Evolutionary conservation across 1,140 invertebrate species (phyloP).

Genomic region (Solen grandis): DNA sequence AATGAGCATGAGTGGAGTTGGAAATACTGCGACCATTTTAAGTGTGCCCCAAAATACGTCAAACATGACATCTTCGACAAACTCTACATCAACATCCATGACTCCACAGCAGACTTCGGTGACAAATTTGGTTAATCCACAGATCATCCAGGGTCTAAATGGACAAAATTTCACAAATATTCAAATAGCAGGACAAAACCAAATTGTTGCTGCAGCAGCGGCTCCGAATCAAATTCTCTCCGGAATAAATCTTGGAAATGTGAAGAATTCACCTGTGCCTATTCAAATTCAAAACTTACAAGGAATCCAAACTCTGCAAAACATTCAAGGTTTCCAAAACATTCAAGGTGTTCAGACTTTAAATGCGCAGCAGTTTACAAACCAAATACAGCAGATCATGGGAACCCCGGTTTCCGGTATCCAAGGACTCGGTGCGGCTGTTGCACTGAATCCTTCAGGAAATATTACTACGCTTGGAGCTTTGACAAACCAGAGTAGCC

Average conservation of each 20-base stretch:
- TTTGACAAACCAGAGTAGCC: constrained; percentile 9
- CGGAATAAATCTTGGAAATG: constrained; percentile 38
- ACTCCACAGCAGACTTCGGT: constrained; percentile 26
- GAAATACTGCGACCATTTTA: constrained; percentile 15
- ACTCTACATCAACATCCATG: constrained; percentile 13
- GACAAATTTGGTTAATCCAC: constrained; percentile 16
- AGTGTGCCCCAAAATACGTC: constrained; percentile 16
- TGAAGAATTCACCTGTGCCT: constrained; percentile 29
- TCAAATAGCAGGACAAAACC: constrained; percentile 38
- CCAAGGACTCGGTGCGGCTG: constrained; percentile 28
- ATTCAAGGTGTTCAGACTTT: constrained; percentile 36
- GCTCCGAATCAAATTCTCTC: constrained; percentile 39
- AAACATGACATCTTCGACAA: constrained; percentile 25
- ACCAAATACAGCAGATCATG: constrained; percentile 35
- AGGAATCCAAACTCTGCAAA: constrained; percentile 28
- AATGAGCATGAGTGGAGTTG: neutral
- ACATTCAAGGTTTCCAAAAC: constrained; percentile 25
- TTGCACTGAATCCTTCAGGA: constrained; percentile 36
- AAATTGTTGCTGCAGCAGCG: constrained; percentile 31
- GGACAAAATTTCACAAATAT: constrained; percentile 40
- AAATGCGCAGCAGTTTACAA: constrained; percentile 35
- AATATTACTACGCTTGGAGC: constrained; percentile 18
- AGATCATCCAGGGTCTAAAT: constrained; percentile 25
- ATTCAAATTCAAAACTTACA: constrained; percentile 43
- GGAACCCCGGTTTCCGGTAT: constrained; percentile 34